Conservation (phyloP, 2,888 invertebrate genomes). For the Acronicta alni region DNA sequence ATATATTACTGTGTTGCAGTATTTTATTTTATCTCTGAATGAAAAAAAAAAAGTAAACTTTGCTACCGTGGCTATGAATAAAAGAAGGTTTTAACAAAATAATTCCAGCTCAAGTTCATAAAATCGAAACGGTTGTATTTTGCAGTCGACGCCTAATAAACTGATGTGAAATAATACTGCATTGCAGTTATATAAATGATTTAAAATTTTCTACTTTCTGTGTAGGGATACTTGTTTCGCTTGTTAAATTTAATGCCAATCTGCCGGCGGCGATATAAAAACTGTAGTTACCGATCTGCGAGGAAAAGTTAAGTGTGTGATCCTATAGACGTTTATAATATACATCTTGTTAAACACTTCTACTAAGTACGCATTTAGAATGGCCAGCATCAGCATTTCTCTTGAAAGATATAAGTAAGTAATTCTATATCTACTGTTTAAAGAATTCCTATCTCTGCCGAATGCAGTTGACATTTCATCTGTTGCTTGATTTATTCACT, state of each 20-base stretch:
- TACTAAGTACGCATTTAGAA: too few relatives aligned
- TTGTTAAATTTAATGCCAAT: slow-evolving; percentile 32
- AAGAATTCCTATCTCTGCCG: too few relatives aligned
- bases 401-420: background rate
- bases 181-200: slow-evolving; percentile 51
- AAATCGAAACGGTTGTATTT: slow-evolving; percentile 12
- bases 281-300: background rate
- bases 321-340: too few relatives aligned
- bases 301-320: background rate
- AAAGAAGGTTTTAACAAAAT: slow-evolving; percentile 26
- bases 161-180: slow-evolving; percentile 47
- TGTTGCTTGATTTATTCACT: slow-evolving; percentile 8
- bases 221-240: slow-evolving; percentile 10
- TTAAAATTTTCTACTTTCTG: slow-evolving; percentile 27
- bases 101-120: slow-evolving; percentile 15
- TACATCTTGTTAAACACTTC: too few relatives aligned
- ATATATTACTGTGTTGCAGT: too few relatives aligned
- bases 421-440: background rate
- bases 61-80: slow-evolving; percentile 4
- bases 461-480: slow-evolving; percentile 3
- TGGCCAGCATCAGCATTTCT: background rate
- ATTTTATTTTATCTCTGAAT: background rate
- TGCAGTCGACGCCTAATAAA: slow-evolving; percentile 32
- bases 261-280: slow-evolving; percentile 4
- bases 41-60: background rate